Percentiles rank a stretch among this genome's conserved stretches.
Conservation (phyloP, 2,888 invertebrate genomes). For the Drosophila niveifrons region DNA sequence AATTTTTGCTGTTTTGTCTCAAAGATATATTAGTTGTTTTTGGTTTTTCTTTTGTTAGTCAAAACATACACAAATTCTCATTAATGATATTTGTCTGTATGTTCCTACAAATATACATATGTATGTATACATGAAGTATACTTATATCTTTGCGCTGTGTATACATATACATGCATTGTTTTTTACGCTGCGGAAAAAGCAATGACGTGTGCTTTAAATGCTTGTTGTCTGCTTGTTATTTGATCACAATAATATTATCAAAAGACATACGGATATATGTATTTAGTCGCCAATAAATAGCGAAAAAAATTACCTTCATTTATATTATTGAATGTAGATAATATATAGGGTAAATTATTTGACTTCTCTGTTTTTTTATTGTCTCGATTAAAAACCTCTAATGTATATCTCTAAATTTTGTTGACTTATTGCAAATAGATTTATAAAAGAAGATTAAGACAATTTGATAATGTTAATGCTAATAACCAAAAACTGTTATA, state of each 20-base stretch:
- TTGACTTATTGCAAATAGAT: background rate
- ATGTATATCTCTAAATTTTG: too few relatives aligned
- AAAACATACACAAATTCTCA: slow-evolving; percentile 39
- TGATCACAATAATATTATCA: slow-evolving; percentile 1
- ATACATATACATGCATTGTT: slow-evolving; percentile 12
- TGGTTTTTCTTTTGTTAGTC: slow-evolving; percentile 12
- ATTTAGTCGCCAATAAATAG: background rate
- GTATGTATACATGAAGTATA: too few relatives aligned
- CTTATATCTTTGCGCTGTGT: background rate
- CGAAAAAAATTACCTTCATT: too few relatives aligned
- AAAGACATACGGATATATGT: background rate
- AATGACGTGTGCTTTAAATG: slow-evolving; percentile 51
- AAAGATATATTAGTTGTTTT: slow-evolving; percentile 14
- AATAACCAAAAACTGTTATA: background rate
- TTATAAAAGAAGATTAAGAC: background rate
- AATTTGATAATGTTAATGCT: background rate
- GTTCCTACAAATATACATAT: background rate
- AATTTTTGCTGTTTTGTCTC: slow-evolving; percentile 36
- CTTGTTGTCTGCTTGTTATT: slow-evolving; percentile 19
- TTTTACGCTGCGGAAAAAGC: slow-evolving; percentile 40
- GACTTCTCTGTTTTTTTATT: too few relatives aligned
- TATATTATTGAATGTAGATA: too few relatives aligned
- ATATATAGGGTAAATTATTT: too few relatives aligned
- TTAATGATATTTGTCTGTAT: slow-evolving; percentile 30
- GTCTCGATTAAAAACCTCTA: too few relatives aligned